These are phyloP conservation scores for Melolontha melolontha DNA, from an alignment of 2,888 invertebrate genomes.

Conservation along the genomic window DNA sequence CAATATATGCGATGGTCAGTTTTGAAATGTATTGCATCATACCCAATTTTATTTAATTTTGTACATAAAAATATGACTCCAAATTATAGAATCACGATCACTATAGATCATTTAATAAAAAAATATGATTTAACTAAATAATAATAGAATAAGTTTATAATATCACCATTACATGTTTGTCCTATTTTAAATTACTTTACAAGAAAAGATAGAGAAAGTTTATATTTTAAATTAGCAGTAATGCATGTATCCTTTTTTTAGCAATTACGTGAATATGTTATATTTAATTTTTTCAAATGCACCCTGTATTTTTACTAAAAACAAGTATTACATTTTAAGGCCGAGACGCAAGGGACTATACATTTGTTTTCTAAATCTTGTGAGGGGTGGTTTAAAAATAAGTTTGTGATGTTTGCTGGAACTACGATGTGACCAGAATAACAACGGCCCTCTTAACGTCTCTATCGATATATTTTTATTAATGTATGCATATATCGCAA, in stretches of 20 bases:
- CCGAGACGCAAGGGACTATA: conserved; percentile 3
- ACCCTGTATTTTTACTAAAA: conserved; percentile 9
- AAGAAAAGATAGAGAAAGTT: background rate
- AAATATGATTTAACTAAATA: background rate
- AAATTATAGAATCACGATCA: conserved; percentile 29
- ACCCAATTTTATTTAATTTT: conserved; percentile 18
- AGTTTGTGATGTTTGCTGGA: too few relatives aligned
- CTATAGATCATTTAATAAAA: conserved; percentile 27
- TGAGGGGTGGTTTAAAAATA: background rate
- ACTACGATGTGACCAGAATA: background rate
- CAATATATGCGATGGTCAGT: conserved; percentile 14
- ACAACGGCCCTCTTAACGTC: too few relatives aligned
- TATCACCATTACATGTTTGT: background rate
- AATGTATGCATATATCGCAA: too few relatives aligned
- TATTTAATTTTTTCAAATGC: background rate
- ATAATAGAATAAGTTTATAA: conserved; percentile 4
- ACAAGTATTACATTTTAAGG: conserved; percentile 5
- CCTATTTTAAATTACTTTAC: conserved; percentile 1
- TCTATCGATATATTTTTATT: too few relatives aligned
- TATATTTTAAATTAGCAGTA: background rate
- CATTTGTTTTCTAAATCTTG: background rate
- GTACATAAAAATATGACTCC: conserved; percentile 26
- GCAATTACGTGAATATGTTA: background rate
- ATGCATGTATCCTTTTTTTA: background rate
- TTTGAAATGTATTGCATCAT: conserved; percentile 38